Conservation (phyloP, 2,797 vertebrate genomes). For the Pteronotus mesoamericanus region DNA sequence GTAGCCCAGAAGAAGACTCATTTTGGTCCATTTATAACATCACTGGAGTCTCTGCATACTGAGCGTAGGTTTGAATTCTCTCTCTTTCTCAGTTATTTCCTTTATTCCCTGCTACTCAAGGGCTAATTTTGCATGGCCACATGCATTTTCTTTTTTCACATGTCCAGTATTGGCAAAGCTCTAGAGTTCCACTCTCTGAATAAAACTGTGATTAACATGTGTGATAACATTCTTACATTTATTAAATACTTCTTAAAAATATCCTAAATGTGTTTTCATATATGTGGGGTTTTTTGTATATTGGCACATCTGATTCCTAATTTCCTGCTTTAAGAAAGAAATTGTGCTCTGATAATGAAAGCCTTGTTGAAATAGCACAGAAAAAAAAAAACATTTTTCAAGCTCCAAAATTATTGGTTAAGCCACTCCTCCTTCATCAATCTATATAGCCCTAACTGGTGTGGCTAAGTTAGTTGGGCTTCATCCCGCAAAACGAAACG, state of each 20-base stretch:
- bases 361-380: neutral
- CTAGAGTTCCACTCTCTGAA: neutral
- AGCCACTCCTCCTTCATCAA: neutral
- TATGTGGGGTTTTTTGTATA: neutral
- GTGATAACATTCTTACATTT: neutral
- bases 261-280: constrained; percentile 13
- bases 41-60: no score
- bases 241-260: constrained; percentile 19
- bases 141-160: neutral
- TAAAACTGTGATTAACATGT: neutral
- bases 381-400: neutral
- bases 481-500: neutral
- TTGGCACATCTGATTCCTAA: neutral
- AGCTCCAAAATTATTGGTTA: neutral
- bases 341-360: neutral
- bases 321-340: neutral
- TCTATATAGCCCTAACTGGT: neutral
- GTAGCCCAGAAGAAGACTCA: neutral
- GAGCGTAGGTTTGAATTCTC: neutral
- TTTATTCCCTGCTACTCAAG: neutral
- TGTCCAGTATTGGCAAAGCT: neutral
- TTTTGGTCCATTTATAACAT: neutral
- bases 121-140: neutral
- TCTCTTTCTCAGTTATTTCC: neutral
- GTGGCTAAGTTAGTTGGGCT: neutral